phyloP scores from a whole-genome alignment of 2,113 vertebrate genomes.

The Acinonyx jubatus region DNA sequence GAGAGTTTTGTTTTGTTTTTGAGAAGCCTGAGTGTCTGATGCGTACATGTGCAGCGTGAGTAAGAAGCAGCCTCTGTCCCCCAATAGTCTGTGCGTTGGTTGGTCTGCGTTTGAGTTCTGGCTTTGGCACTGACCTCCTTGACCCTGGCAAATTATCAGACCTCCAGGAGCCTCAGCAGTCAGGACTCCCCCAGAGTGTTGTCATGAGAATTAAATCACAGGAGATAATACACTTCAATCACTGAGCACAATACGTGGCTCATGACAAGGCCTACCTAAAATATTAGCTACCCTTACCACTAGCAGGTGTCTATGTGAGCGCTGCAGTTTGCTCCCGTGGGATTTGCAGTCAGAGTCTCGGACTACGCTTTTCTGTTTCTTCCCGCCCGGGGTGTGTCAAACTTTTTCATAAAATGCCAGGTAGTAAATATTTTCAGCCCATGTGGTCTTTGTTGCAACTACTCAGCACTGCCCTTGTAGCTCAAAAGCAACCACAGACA shows the following conservation, averaged over 20 bases:
- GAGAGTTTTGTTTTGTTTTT: background rate
- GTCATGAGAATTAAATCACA: background rate
- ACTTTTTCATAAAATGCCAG: background rate
- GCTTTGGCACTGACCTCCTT: background rate
- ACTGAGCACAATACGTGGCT: too few species aligned
- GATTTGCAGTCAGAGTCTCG: background rate
- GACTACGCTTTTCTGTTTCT: background rate
- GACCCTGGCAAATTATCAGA: background rate
- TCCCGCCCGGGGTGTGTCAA: background rate
- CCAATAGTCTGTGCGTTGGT: background rate
- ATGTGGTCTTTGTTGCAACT: background rate
- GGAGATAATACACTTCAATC: background rate
- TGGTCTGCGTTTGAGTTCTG: background rate
- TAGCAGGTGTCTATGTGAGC: background rate
- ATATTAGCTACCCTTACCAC: rapidly evolving
- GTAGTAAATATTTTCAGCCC: background rate
- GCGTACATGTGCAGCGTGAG: rapidly evolving
- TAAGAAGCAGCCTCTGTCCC: background rate
- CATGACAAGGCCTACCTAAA: background rate
- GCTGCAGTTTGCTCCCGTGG: background rate
- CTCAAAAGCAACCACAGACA: background rate
- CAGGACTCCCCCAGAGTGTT: background rate
- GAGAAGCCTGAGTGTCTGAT: background rate
- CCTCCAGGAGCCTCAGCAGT: background rate
- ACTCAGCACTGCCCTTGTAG: background rate